These are phyloP conservation scores for Marasmarcha lunaedactyla DNA, from an alignment of 2,888 invertebrate species.

Conservation along the genomic window DNA sequence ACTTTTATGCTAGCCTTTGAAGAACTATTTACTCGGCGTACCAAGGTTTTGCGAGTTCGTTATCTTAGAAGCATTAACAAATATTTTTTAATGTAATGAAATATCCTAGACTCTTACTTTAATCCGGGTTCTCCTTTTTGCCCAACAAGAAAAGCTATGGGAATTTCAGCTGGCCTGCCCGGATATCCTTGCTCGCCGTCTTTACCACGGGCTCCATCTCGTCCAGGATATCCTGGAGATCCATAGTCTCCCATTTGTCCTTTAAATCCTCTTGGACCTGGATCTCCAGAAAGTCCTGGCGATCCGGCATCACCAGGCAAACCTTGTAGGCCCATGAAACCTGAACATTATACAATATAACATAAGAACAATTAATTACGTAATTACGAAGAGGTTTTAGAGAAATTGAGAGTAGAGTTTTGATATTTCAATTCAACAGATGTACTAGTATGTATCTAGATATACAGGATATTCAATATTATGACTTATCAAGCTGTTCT, in stretches of 20 bases:
- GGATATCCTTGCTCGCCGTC: slow-evolving; percentile 64
- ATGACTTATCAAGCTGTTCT: too few species aligned
- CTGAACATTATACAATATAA: slow-evolving; percentile 22
- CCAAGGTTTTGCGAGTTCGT: too few species aligned
- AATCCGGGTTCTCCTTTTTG: slow-evolving; percentile 57
- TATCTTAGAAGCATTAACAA: too few species aligned
- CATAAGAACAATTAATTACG: background rate
- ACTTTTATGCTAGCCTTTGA: too few species aligned
- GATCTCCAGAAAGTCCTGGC: slow-evolving; percentile 29
- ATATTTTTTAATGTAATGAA: too few species aligned
- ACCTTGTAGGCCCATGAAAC: slow-evolving; percentile 56
- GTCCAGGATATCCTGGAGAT: slow-evolving; percentile 52
- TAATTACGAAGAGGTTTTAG: background rate
- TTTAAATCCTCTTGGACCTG: slow-evolving; percentile 39
- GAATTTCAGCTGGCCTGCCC: slow-evolving; percentile 52
- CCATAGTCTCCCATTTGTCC: slow-evolving; percentile 57
- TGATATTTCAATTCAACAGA: too few species aligned
- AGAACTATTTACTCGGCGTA: too few species aligned
- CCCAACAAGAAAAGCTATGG: slow-evolving; percentile 43
- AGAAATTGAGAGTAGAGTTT: too few species aligned
- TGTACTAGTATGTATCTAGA: too few species aligned
- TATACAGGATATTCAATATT: too few species aligned
- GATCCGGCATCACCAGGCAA: slow-evolving; percentile 44
- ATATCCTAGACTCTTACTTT: too few species aligned
- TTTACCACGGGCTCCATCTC: slow-evolving; percentile 56